Conservation (phyloP, 2,888 invertebrate species). For the Embidobia sp. region DNA sequence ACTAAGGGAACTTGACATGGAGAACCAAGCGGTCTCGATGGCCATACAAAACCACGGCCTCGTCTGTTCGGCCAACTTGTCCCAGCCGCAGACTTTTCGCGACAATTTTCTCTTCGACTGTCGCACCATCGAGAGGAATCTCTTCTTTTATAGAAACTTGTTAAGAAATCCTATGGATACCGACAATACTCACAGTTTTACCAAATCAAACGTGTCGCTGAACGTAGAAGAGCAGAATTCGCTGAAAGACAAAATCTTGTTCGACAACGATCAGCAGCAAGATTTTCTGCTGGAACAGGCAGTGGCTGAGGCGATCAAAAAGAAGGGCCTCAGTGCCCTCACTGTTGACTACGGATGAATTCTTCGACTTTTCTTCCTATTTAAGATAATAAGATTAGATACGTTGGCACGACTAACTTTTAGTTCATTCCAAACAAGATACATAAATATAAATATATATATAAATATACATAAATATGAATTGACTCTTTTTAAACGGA, state of each 20-base stretch:
- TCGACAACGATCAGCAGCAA: conserved; percentile 75
- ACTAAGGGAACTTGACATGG: conserved; percentile 83
- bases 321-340: conserved; percentile 85
- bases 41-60: conserved; percentile 88
- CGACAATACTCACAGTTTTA: conserved; percentile 16
- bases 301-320: conserved; percentile 88
- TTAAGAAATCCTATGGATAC: too few species aligned
- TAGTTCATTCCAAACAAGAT: too few species aligned
- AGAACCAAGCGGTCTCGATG: conserved; percentile 88
- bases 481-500: too few species aligned
- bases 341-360: conserved; percentile 78
- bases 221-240: conserved; percentile 11
- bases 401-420: too few species aligned
- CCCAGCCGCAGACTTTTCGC: background rate
- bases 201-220: background rate
- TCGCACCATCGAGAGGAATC: background rate
- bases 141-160: conserved; percentile 1
- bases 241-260: conserved; percentile 68
- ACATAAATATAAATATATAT: too few species aligned
- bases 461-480: too few species aligned
- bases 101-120: conserved; percentile 4
- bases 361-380: background rate
- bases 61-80: conserved; percentile 68
- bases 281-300: conserved; percentile 87
- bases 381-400: too few species aligned